Evolutionary conservation across 2,797 vertebrate genomes (phyloP).

Genomic region (Coilia nasus): DNA sequence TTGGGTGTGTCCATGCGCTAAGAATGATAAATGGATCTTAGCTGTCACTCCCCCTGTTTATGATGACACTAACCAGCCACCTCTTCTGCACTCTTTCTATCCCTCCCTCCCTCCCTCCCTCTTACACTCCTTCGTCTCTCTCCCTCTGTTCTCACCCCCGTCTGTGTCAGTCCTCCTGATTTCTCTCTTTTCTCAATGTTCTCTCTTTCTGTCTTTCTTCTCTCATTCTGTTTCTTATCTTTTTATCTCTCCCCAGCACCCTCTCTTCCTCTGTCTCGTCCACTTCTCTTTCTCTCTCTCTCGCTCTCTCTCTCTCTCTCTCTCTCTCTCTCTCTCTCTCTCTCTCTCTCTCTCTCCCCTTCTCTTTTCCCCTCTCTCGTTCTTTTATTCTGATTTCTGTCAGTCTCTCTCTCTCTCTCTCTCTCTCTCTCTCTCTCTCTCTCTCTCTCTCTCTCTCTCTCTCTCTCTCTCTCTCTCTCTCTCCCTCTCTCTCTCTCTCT

Average conservation of each 20-base stretch:
- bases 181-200: neutral
- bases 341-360: neutral
- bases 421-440: neutral
- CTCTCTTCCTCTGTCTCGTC: neutral
- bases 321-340: no score
- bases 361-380: slow-evolving; percentile 2
- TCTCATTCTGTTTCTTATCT: neutral
- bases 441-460: neutral
- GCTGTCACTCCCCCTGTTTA: slow-evolving; percentile 11
- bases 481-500: neutral
- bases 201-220: neutral
- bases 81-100: neutral
- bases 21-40: slow-evolving; percentile 42
- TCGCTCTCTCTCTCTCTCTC: neutral
- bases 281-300: neutral
- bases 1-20: neutral
- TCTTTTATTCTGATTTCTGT: slow-evolving; percentile 46
- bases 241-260: neutral
- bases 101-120: neutral
- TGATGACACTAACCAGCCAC: slow-evolving; percentile 23
- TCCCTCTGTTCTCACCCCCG: no score
- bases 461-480: neutral
- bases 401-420: no score
- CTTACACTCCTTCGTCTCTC: neutral
- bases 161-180: no score